Conservation (phyloP, 2,797 vertebrate genomes). For the Nannoperca obscura region DNA sequence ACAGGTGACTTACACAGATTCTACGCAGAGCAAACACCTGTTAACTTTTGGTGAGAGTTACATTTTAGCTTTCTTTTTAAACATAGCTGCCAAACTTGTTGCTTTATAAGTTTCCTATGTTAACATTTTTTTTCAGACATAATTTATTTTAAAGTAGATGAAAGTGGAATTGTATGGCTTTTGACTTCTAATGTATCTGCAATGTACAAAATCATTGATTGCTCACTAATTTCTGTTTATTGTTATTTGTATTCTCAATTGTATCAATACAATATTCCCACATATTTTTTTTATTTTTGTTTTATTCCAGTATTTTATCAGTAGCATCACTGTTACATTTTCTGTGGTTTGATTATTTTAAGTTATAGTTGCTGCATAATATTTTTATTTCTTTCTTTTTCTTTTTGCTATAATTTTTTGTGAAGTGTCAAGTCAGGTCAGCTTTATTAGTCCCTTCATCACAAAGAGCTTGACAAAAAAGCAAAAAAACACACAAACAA, state of each 20-base stretch:
- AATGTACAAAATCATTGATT: neutral
- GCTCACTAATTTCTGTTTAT: neutral
- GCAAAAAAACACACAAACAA: neutral
- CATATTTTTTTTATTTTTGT: neutral
- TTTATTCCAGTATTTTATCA: neutral
- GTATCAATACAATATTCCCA: neutral
- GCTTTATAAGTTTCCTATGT: neutral
- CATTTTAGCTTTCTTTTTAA: neutral
- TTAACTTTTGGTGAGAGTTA: neutral
- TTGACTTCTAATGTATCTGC: neutral
- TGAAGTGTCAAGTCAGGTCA: neutral
- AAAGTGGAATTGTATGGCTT: neutral
- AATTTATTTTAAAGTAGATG: neutral
- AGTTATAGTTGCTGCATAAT: neutral
- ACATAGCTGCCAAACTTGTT: neutral
- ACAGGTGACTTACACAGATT: slow-evolving; percentile 65
- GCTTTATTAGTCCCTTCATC: neutral
- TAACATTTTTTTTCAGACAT: neutral
- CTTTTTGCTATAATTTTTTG: neutral
- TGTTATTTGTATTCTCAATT: neutral
- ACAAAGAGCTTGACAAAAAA: neutral
- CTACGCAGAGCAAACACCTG: neutral
- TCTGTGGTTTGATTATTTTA: neutral
- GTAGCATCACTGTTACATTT: neutral
- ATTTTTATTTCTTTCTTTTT: too few relatives aligned